phyloP scores from a whole-genome alignment of 2,113 vertebrate species.

The Galemys pyrenaicus region DNA sequence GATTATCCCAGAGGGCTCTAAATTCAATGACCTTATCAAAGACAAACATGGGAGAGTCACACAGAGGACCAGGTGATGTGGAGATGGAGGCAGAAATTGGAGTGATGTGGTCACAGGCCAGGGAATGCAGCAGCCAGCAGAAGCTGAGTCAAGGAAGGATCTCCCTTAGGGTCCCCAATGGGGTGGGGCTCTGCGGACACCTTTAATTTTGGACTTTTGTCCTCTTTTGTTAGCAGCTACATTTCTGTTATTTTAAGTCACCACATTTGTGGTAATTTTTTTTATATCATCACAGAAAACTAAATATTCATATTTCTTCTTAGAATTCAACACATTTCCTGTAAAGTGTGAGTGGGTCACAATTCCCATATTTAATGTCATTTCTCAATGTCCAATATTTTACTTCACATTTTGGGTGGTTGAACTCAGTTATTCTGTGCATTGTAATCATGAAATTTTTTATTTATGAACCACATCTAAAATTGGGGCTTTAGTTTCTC shows the following conservation, averaged over 20 bases:
- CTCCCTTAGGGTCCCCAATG: neutral
- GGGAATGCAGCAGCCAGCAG: neutral
- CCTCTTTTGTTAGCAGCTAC: neutral
- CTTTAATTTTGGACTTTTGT: neutral
- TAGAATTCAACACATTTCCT: neutral
- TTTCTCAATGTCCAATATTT: neutral
- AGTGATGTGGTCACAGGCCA: neutral
- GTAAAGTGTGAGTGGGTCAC: fast-evolving
- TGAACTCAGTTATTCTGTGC: neutral
- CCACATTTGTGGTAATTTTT: neutral
- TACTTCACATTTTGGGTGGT: neutral
- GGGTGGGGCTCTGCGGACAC: no score
- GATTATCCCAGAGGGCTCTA: neutral
- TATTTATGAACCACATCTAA: neutral
- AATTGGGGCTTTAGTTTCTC: neutral
- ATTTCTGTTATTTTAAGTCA: neutral
- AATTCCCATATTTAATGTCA: neutral
- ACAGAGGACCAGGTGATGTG: neutral
- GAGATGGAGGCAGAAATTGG: neutral
- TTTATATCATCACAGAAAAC: neutral
- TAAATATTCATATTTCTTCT: no score
- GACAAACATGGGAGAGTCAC: neutral
- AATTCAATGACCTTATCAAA: neutral
- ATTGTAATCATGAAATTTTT: neutral
- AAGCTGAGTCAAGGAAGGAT: neutral